Percentiles rank a stretch among this genome's conserved stretches.
Conservation (phyloP, 2,888 invertebrate genomes). For the Drosophila paranaensis region DNA sequence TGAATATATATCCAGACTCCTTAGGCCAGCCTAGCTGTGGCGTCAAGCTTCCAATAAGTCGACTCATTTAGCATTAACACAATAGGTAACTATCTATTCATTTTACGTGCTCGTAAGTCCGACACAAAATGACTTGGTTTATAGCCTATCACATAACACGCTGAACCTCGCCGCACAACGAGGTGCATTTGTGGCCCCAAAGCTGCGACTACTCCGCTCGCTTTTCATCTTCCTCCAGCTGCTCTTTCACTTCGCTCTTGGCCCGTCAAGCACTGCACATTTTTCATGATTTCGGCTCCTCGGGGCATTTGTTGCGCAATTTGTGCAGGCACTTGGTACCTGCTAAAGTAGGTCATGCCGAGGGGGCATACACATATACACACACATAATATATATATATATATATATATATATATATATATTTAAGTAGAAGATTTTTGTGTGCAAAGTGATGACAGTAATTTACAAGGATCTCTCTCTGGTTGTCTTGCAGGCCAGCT, state of each 20-base stretch:
- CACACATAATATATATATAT: background rate
- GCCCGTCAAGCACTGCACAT: conserved; percentile 25
- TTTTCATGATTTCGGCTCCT: conserved; percentile 41
- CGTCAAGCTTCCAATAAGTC: background rate
- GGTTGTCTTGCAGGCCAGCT: conserved; percentile 20
- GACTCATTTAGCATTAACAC: background rate
- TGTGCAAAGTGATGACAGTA: conserved; percentile 38
- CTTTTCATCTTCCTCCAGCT: background rate
- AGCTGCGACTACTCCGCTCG: background rate
- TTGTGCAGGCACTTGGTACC: conserved; percentile 44
- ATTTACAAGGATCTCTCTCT: conserved; percentile 32
- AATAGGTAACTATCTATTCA: background rate
- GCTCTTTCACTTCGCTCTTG: background rate
- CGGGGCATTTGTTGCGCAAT: conserved; percentile 62
- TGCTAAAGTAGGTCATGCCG: conserved; percentile 43
- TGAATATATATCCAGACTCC: background rate
- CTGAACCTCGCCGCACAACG: background rate
- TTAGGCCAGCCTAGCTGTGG: no score
- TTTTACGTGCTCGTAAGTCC: conserved; percentile 4
- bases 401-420: background rate
- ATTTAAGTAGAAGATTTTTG: conserved; percentile 24
- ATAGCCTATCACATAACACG: conserved; percentile 9
- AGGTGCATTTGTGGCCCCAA: conserved; percentile 4
- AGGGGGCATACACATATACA: background rate
- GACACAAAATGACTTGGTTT: background rate